Evolutionary conservation across 2,113 vertebrate genomes (phyloP), one percentile per base, ranked within the genome.

Genomic region (Thunnus thynnus): DNA sequence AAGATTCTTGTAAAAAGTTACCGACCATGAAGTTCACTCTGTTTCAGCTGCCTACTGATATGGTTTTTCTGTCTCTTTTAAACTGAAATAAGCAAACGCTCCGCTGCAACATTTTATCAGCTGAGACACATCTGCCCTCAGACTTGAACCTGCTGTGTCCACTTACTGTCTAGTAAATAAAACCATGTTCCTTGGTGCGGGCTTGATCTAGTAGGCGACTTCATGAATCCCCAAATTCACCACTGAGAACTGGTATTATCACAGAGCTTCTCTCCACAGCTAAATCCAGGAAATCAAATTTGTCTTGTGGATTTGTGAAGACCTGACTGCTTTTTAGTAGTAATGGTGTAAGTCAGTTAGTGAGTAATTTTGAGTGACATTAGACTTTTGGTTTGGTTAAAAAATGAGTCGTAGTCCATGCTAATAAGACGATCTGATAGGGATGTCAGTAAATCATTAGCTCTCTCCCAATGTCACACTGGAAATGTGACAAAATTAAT

Each of bases 71-170:
- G 41, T 67, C 72, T 47, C 25, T 66, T 60, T 63, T 54, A n/a
- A 51, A 80, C 55, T 82, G 25, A 67, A 75, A 64, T 71, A 72
- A 80, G 17, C 41, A 54, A 51, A 63, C 13, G 30, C 32, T 81
- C 47, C 63, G 13, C 54, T 12, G 4, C 50, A 14, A 18, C 17
- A 47, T 65, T 61, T 82, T 44, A 63, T 32, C 51, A 18, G 25
- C 50, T 2, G 8, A 48, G 84, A 88, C 82, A 55, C 72, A 83
- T 63, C 68, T 71, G 73, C 54, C 22, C 72, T 47, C n/a, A 44
- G 63, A 14, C 61, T 16, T 22, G 36, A 50, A 44, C 70, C 56
- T 57, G 69, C 61, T 70, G 78, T 13, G 68, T 62, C 64, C 72
- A 55, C 57, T 61, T 57, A 41, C 44, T 70, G 57, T 77, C 73